Conservation (phyloP, 2,888 invertebrate genomes). For the Drosophila diplacantha region DNA sequence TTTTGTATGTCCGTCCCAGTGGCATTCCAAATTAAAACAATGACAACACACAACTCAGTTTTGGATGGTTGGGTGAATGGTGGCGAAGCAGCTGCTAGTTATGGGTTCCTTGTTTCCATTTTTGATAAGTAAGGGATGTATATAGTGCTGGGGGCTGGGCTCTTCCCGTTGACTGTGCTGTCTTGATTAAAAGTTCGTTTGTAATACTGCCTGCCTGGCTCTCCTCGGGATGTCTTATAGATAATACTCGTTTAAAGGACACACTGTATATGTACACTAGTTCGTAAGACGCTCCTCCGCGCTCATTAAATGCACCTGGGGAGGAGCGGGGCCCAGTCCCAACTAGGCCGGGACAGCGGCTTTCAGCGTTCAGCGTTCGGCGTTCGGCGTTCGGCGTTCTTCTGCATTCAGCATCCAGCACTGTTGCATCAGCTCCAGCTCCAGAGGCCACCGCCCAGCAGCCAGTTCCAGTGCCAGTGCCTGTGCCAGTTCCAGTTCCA, state of each 20-base stretch:
- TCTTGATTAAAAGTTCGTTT: constrained; percentile 30
- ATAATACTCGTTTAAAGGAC: constrained; percentile 69
- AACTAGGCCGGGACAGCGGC: constrained; percentile 62
- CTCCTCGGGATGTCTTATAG: constrained; percentile 52
- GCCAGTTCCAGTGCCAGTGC: constrained; percentile 23
- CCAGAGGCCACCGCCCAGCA: constrained; percentile 14
- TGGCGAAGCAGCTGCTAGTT: constrained; percentile 18
- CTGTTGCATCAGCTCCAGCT: constrained; percentile 40
- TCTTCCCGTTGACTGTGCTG: constrained; percentile 22
- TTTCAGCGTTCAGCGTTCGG: constrained; percentile 36
- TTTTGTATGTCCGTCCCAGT: constrained; percentile 6
- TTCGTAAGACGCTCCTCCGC: constrained; percentile 49
- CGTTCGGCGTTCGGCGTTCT: constrained; percentile 12
- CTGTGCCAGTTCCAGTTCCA: constrained; percentile 21
- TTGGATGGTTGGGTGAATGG: neutral
- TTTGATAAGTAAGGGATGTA: constrained; percentile 9
- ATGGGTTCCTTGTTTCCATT: neutral
- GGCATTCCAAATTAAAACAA: constrained; percentile 24
- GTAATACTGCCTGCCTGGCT: constrained; percentile 30
- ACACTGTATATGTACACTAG: constrained; percentile 61
- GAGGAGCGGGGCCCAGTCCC: constrained; percentile 58
- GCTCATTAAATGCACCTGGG: constrained; percentile 61
- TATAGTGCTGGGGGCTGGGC: constrained; percentile 27
- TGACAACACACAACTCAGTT: constrained; percentile 22
- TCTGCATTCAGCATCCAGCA: constrained; percentile 1